phyloP scores from a whole-genome alignment of 2,797 vertebrate species.

The Falco concolor region DNA sequence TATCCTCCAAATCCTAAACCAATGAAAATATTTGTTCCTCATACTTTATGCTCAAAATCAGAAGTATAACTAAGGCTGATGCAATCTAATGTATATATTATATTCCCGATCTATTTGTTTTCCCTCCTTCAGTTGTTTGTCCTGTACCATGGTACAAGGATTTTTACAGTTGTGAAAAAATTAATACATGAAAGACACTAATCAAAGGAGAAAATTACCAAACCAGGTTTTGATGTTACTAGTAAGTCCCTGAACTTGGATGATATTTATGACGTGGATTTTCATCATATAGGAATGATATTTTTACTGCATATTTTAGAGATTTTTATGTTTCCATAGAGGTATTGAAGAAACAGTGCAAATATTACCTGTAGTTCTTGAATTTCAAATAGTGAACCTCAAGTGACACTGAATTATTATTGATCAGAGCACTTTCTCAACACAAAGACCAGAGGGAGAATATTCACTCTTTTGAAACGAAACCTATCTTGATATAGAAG shows the following conservation, averaged over 20 bases:
- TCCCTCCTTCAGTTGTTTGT: background rate
- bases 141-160: background rate
- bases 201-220: background rate
- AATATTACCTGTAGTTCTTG: background rate
- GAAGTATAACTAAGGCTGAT: background rate
- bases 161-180: background rate
- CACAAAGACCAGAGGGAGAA: background rate
- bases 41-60: background rate
- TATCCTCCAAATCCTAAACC: background rate
- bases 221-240: background rate
- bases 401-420: background rate
- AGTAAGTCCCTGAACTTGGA: background rate
- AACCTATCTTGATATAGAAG: background rate
- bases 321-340: background rate
- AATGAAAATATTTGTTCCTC: background rate
- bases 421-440: background rate
- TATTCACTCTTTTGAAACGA: background rate
- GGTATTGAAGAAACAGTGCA: background rate
- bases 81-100: rapidly evolving
- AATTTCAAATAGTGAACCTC: constrained; percentile 12
- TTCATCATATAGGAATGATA: background rate
- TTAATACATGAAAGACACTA: background rate
- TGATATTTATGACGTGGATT: background rate
- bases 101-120: background rate
- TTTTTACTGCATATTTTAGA: background rate